These are phyloP conservation scores for Dinothrombium tinctorium DNA, from an alignment of 1,140 invertebrate species.

Conservation along the genomic window DNA sequence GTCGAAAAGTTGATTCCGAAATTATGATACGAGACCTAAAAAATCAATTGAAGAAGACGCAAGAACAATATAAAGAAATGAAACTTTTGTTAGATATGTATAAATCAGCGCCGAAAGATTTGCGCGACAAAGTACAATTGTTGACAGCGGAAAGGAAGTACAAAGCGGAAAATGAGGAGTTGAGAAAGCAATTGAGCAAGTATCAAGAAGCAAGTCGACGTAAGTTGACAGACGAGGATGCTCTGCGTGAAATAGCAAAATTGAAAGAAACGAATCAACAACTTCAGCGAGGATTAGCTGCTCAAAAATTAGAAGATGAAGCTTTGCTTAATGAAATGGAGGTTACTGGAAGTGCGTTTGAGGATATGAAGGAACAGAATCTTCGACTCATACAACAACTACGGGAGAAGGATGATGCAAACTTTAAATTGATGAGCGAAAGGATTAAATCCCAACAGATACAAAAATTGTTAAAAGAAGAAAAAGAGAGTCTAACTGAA, in stretches of 20 bases:
- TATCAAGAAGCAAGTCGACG: constrained; percentile 36
- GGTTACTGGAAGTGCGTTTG: constrained; percentile 93
- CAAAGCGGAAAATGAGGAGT: constrained; percentile 62
- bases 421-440: constrained; percentile 98
- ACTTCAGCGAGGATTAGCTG: constrained; percentile 28
- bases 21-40: constrained; percentile 53
- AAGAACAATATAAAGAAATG: constrained; percentile 33
- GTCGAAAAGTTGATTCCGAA: constrained; percentile 1
- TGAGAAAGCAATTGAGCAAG: constrained; percentile 27
- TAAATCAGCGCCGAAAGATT: constrained; percentile 84
- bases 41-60: constrained; percentile 77
- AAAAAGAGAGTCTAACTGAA: constrained; percentile 68
- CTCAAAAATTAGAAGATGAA: constrained; percentile 86
- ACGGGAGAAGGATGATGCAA: constrained; percentile 92
- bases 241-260: constrained; percentile 76
- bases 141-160: constrained; percentile 86
- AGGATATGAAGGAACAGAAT: constrained; percentile 99
- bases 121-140: constrained; percentile 33
- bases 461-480: constrained; percentile 76
- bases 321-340: constrained; percentile 96
- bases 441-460: constrained; percentile 88
- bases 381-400: constrained; percentile 82
- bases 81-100: constrained; percentile 89
- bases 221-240: constrained; percentile 82
- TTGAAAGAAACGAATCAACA: constrained; percentile 53